phyloP scores from a whole-genome alignment of 2,888 invertebrate species.

The Ennomos erosarius region DNA sequence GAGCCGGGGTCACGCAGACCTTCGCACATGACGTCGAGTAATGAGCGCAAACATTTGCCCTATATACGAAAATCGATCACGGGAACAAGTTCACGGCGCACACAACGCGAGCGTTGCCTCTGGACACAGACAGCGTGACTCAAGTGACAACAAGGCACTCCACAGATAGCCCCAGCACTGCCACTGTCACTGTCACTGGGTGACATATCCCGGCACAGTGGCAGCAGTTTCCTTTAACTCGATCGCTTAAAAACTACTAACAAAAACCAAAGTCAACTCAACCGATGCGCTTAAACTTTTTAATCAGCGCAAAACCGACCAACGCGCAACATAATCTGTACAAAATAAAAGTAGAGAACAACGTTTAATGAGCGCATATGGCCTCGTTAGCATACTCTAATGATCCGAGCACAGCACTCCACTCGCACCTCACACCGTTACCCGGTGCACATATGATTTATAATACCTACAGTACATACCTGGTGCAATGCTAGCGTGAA shows the following conservation, averaged over 20 bases:
- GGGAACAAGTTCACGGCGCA: constrained; percentile 70
- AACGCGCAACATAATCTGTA: constrained; percentile 7
- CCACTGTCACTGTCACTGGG: not conserved
- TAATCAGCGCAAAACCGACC: constrained; percentile 16
- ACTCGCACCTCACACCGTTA: constrained; percentile 17
- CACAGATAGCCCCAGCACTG: not conserved
- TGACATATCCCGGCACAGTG: not conserved
- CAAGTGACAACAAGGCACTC: not conserved
- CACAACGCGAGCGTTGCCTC: constrained; percentile 27
- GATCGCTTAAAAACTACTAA: constrained; percentile 4
- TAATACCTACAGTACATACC: no score
- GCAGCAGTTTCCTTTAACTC: not conserved
- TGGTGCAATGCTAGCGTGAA: constrained; percentile 3
- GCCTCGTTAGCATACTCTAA: constrained; percentile 5
- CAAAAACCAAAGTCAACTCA: constrained; percentile 10
- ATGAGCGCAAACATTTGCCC: constrained; percentile 66
- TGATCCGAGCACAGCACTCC: constrained; percentile 12
- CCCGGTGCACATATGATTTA: no score
- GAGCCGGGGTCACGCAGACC: constrained; percentile 67
- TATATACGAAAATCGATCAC: constrained; percentile 77
- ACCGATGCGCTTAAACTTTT: constrained; percentile 8
- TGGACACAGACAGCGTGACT: constrained; percentile 2
- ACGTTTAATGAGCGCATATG: constrained; percentile 14
- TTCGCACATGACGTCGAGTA: constrained; percentile 62
- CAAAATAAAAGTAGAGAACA: constrained; percentile 13